Conservation (phyloP, 2,113 vertebrate genomes). For the Delphinus delphis region DNA sequence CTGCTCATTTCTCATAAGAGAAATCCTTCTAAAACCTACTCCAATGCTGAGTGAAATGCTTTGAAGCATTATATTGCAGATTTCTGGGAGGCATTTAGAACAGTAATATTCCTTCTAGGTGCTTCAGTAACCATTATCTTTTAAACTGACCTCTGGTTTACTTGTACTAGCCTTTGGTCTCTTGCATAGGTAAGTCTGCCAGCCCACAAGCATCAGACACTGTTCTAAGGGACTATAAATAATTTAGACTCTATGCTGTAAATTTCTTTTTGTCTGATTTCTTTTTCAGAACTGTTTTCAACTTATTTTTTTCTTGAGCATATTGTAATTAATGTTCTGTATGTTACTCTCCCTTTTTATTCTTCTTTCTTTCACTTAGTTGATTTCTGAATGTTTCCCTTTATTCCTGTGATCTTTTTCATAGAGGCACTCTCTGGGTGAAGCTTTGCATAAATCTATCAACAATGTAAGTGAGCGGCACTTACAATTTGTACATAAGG, state of each 20-base stretch:
- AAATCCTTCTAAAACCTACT: neutral
- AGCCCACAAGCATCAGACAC: too few species aligned
- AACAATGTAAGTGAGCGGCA: conserved; percentile 91
- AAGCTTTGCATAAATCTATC: conserved; percentile 94
- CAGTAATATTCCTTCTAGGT: neutral
- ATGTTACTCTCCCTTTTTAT: conserved; percentile 79
- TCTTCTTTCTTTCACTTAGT: conserved; percentile 81
- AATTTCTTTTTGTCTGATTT: conserved; percentile 54
- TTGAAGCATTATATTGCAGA: neutral
- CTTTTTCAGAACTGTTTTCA: conserved; percentile 72
- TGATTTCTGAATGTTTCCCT: conserved; percentile 87
- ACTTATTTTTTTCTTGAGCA: conserved; percentile 71
- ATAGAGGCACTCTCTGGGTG: conserved; percentile 91
- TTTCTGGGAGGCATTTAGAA: neutral
- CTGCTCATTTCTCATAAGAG: neutral
- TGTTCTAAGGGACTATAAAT: neutral
- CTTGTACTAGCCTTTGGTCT: neutral
- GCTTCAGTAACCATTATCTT: neutral
- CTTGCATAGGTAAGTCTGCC: conserved; percentile 20
- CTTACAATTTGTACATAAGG: conserved; percentile 81
- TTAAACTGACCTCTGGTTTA: neutral
- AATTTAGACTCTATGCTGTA: conserved; percentile 58
- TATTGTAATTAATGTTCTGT: conserved; percentile 80
- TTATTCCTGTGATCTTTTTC: conserved; percentile 89
- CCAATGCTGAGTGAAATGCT: neutral